Evolutionary conservation across 2,888 invertebrate species (phyloP).

Genomic region (Drosophila rubida): DNA sequence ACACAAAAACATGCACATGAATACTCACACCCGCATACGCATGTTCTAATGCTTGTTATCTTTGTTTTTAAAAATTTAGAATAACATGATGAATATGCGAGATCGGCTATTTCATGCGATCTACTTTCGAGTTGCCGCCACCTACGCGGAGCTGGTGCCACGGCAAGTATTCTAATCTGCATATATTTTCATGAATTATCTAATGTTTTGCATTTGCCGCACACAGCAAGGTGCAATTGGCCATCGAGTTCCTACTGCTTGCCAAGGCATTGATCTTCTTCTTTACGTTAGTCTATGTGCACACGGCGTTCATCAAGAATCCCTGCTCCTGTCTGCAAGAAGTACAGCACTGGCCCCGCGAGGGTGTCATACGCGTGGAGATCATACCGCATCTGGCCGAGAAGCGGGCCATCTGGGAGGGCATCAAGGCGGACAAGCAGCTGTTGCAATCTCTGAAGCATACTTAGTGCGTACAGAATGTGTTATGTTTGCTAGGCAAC

Average conservation of each 20-base stretch:
- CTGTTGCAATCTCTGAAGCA: slow-evolving; percentile 72
- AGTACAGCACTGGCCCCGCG: slow-evolving; percentile 96
- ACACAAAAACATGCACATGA: neutral
- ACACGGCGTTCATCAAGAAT: slow-evolving; percentile 95
- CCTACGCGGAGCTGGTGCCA: slow-evolving; percentile 96
- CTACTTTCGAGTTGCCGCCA: slow-evolving; percentile 95
- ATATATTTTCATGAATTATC: neutral
- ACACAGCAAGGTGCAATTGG: slow-evolving; percentile 78
- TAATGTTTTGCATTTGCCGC: slow-evolving; percentile 3
- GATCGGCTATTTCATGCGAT: slow-evolving; percentile 97
- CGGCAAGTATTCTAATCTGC: slow-evolving; percentile 87
- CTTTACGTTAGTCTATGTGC: slow-evolving; percentile 96
- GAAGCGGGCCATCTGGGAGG: slow-evolving; percentile 73
- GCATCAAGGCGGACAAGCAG: slow-evolving; percentile 70
- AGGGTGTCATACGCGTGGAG: slow-evolving; percentile 91
- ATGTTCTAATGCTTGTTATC: slow-evolving; percentile 30
- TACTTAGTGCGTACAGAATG: slow-evolving; percentile 68
- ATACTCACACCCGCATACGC: neutral
- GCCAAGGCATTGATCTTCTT: slow-evolving; percentile 92
- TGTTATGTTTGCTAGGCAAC: neutral
- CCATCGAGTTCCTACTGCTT: slow-evolving; percentile 82
- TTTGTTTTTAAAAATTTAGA: slow-evolving; percentile 85
- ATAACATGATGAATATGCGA: slow-evolving; percentile 93
- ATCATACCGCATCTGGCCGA: slow-evolving; percentile 82
- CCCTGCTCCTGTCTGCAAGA: slow-evolving; percentile 97